Conservation (phyloP, 2,888 invertebrate species). For the Acleris literana region DNA sequence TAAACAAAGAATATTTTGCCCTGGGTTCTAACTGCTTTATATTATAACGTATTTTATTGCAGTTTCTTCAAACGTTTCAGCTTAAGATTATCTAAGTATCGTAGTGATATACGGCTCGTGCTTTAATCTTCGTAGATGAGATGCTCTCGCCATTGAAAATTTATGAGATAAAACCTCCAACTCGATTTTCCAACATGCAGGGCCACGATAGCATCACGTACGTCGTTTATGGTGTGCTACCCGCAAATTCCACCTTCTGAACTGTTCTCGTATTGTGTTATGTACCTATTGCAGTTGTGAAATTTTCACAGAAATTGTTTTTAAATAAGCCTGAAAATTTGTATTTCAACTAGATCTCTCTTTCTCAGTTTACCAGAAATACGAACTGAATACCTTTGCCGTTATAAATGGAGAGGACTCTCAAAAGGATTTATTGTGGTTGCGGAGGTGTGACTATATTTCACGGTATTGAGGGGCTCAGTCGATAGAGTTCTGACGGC, state of each 20-base stretch:
- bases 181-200: conserved; percentile 2
- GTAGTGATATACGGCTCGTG: background rate
- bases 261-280: background rate
- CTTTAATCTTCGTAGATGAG: conserved; percentile 12
- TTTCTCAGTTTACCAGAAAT: background rate
- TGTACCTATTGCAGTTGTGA: too few species aligned
- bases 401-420: background rate
- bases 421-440: background rate
- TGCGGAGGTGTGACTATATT: background rate
- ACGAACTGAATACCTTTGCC: background rate
- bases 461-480: background rate
- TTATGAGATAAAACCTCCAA: conserved; percentile 7
- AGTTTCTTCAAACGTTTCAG: background rate
- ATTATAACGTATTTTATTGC: conserved; percentile 14
- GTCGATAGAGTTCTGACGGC: background rate
- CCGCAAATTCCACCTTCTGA: background rate
- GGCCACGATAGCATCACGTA: background rate
- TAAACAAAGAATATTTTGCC: conserved; percentile 25
- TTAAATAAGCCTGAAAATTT: background rate
- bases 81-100: conserved; percentile 17
- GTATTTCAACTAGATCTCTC: background rate
- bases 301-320: too few species aligned
- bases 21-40: conserved; percentile 11
- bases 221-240: background rate
- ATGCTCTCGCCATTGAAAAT: conserved; percentile 10